phyloP scores from a whole-genome alignment of 2,797 vertebrate genomes.

The Choloepus didactylus region DNA sequence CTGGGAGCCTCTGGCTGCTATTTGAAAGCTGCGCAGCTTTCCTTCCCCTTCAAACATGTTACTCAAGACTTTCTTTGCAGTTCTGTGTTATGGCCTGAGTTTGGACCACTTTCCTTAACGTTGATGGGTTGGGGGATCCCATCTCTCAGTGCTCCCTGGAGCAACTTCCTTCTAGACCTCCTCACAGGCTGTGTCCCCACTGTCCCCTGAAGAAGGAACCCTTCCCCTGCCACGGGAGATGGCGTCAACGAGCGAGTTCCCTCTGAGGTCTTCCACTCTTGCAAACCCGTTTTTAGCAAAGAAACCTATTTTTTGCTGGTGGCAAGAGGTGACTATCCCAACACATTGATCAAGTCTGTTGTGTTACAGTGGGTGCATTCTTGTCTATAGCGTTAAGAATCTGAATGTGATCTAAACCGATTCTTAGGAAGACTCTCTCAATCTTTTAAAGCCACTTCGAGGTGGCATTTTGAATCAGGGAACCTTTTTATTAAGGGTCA shows the following conservation, averaged over 20 bases:
- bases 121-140: accelerated
- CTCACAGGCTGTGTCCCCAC: accelerated
- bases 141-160: neutral
- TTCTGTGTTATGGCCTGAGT: neutral
- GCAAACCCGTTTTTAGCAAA: conserved; percentile 35
- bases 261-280: neutral
- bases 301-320: conserved; percentile 31
- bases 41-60: neutral
- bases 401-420: conserved; percentile 58
- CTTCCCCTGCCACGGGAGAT: neutral
- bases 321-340: conserved; percentile 76
- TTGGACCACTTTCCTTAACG: accelerated
- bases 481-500: no score
- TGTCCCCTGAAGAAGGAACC: no score
- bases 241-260: neutral
- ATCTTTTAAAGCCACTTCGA: conserved; percentile 55
- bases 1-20: accelerated
- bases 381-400: conserved; percentile 66
- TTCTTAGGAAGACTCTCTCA: conserved; percentile 66
- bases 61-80: neutral
- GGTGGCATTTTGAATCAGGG: no score
- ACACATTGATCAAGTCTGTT: conserved; percentile 69
- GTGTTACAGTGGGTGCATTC: conserved; percentile 56
- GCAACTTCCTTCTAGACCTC: no score
- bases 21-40: neutral